phyloP scores from a whole-genome alignment of 2,888 invertebrate genomes.

The Amphipoea oculea region DNA sequence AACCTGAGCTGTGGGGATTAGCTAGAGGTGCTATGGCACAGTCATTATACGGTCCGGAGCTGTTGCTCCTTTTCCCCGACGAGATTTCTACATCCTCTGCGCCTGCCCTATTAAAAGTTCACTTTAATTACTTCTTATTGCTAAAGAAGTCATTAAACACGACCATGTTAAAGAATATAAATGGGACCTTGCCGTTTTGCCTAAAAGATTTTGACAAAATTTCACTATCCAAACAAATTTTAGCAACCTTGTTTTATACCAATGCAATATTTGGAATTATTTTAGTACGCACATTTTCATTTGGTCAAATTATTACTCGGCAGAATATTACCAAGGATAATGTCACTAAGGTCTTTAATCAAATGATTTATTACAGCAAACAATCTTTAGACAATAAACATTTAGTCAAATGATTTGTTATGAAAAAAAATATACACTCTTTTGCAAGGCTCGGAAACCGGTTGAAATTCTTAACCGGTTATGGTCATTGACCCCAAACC shows the following conservation, averaged over 20 bases:
- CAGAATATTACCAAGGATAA: neutral
- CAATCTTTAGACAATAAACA: no score
- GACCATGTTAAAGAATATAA: neutral
- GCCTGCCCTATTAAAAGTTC: conserved; percentile 78
- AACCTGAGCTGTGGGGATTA: conserved; percentile 65
- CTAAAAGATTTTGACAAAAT: no score
- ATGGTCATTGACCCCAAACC: no score
- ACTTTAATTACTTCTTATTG: neutral
- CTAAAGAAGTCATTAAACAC: neutral
- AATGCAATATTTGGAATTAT: neutral
- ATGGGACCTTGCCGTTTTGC: no score
- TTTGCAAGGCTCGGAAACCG: no score
- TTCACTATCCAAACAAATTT: no score
- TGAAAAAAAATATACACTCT: no score
- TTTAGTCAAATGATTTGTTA: no score
- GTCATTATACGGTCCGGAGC: conserved; percentile 68
- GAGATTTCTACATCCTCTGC: conserved; percentile 78
- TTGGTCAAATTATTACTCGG: neutral
- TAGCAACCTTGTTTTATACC: neutral
- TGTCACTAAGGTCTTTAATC: neutral
- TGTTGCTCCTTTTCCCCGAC: conserved; percentile 66
- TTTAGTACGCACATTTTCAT: neutral
- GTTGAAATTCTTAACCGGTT: no score
- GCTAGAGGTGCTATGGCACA: conserved; percentile 75
- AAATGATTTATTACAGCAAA: no score